Conservation (phyloP, 2,888 invertebrate genomes). For the Diarsia rubi region DNA sequence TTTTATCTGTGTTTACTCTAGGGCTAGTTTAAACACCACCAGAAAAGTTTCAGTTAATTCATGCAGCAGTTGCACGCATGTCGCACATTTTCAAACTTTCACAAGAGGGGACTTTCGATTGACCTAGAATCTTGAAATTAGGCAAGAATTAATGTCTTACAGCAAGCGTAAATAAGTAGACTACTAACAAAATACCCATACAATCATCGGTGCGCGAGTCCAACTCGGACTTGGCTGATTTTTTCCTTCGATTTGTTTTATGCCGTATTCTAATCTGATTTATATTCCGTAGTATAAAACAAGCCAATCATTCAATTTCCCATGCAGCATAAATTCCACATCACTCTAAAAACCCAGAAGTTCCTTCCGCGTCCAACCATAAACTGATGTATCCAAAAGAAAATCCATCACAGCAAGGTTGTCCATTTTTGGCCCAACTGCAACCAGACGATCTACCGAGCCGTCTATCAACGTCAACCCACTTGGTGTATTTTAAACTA, state of each 20-base stretch:
- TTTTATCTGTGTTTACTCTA: not conserved
- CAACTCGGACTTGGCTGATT: no score
- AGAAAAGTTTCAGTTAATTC: not conserved
- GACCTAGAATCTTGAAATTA: no score
- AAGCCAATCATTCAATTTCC: not conserved
- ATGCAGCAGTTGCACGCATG: not conserved
- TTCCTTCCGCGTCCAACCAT: constrained; percentile 10
- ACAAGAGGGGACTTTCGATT: no score
- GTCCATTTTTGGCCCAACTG: constrained; percentile 67
- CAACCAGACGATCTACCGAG: constrained; percentile 55
- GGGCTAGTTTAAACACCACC: not conserved
- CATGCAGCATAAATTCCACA: not conserved
- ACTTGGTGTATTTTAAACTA: constrained; percentile 68
- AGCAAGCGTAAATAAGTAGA: no score
- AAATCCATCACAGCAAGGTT: constrained; percentile 43
- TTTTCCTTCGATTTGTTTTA: no score
- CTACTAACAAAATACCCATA: no score
- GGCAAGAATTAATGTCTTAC: no score
- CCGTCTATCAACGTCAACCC: constrained; percentile 72
- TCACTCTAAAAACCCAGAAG: constrained; percentile 1
- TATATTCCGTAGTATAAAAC: not conserved
- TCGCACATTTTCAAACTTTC: no score
- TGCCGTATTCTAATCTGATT: not conserved
- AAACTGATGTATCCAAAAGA: constrained; percentile 40
- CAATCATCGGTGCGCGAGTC: no score